A percentile compares a stretch with the other conserved stretches of the same genome.
phyloP scores from a whole-genome alignment of 2,888 invertebrate genomes.

The Tiliacea citrago region DNA sequence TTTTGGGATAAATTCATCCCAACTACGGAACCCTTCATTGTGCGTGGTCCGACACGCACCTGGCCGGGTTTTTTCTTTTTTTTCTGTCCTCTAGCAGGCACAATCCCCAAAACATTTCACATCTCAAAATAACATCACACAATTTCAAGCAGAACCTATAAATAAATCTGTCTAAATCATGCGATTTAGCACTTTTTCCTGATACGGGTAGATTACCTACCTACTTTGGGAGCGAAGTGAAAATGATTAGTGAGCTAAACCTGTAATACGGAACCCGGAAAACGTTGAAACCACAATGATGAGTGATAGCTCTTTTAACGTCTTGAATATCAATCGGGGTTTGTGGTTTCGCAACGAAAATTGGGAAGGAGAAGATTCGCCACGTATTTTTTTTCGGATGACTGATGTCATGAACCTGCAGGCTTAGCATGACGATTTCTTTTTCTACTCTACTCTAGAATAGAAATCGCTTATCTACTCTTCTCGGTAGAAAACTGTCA shows the following conservation, averaged over 20 bases:
- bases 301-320: constrained; percentile 49
- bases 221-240: constrained; percentile 21
- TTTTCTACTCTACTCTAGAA: no score
- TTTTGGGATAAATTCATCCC: no score
- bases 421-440: no score
- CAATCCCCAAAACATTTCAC: neutral
- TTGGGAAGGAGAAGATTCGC: neutral
- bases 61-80: no score
- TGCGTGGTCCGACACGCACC: no score
- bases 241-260: constrained; percentile 50
- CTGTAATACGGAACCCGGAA: constrained; percentile 42
- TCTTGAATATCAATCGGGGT: constrained; percentile 59
- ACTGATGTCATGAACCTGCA: no score
- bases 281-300: constrained; percentile 35
- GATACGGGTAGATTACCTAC: constrained; percentile 20
- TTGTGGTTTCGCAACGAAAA: neutral
- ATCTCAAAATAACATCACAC: constrained; percentile 1
- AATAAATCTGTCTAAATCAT: constrained; percentile 21
- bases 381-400: neutral
- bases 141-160: constrained; percentile 2
- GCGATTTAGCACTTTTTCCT: constrained; percentile 25
- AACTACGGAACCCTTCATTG: no score
- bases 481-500: no score
- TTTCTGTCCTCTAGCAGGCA: neutral
- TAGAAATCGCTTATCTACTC: no score